Evolutionary conservation across 2,113 vertebrate genomes (phyloP).

Genomic region (Tachuris rubrigastra): DNA sequence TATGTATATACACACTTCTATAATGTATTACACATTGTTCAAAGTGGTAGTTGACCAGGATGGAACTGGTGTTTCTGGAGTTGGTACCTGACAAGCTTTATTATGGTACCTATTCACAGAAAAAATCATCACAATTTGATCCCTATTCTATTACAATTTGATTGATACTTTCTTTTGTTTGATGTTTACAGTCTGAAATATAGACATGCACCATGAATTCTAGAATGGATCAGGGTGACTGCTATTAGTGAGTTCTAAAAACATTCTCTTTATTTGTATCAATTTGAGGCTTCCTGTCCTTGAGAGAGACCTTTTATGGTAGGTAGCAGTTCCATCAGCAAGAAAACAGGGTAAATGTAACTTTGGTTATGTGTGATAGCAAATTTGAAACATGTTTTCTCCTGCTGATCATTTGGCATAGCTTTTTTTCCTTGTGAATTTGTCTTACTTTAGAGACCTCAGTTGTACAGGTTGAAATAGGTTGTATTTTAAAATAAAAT

Average conservation of each 20-base stretch:
- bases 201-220: not conserved
- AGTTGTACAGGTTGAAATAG: not conserved
- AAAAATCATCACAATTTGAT: not conserved
- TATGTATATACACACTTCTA: accelerated
- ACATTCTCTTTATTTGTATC: not conserved
- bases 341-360: not conserved
- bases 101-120: not conserved
- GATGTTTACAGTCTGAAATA: not conserved
- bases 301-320: not conserved
- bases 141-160: not conserved
- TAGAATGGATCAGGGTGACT: not conserved
- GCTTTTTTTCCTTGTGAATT: not conserved
- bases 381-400: not conserved
- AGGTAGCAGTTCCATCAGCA: not conserved
- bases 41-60: not conserved
- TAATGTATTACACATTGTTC: not conserved
- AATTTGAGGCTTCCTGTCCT: not conserved
- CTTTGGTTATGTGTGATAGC: not conserved
- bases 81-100: not conserved
- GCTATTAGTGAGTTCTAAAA: not conserved
- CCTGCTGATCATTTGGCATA: not conserved
- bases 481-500: too few relatives aligned
- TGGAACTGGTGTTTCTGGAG: not conserved
- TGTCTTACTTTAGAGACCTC: not conserved
- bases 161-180: not conserved